Base-by-base conservation (phyloP, 2,113 vertebrate species). In the Misgurnus mizolepis region DNA sequence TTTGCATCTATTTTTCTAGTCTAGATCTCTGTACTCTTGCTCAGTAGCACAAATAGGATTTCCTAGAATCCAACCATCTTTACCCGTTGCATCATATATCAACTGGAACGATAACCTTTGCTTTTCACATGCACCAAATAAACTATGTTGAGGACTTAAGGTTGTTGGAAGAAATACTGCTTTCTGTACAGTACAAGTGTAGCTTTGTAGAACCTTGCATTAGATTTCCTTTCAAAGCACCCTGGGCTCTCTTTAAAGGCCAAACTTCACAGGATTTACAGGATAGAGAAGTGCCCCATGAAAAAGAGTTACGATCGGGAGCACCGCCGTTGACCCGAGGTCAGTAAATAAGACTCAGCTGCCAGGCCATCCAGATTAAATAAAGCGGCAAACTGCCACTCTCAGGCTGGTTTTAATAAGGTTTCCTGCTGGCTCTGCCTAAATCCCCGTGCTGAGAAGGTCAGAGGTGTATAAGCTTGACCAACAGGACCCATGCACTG, bases 331-430 rank as follows among this genome's bases (percentile, higher is more conserved):
- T 92, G 83, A 90, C 90, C 88, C 69, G n/a, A 67, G 82, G 86
- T 89, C 88, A 92, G 87, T 67, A 67, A 85, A 88, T 86, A 74
- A 81, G n/a, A 73, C 80, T 67, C 47, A 65, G 84, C 88, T 83
- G 74, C 82, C 68, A 79, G 86, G 84, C 78, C 14, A 50, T 88
- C 86, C 85, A 85, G 89, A 91, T 91, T 89, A 89, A 91, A 89
- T 85, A 92, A 89, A 88, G 81, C 83, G 27, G 82, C 82, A 87
- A 88, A 91, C 87, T 82, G 83, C 55, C 79, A 78, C 84, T 87
- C 76, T 80, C 83, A 15, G 72, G 88, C 84, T 94, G 89, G 79
- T 94, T 94, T 87, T 87, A 95, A 91, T 93, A 92, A 94, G 85
- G 67, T 40, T 71, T 56, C 15, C 39, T 87, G 67, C 80, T 83